These are phyloP conservation scores for Amblyopsis rosae DNA, from an alignment of 2,113 vertebrate species.

Conservation along the genomic window DNA sequence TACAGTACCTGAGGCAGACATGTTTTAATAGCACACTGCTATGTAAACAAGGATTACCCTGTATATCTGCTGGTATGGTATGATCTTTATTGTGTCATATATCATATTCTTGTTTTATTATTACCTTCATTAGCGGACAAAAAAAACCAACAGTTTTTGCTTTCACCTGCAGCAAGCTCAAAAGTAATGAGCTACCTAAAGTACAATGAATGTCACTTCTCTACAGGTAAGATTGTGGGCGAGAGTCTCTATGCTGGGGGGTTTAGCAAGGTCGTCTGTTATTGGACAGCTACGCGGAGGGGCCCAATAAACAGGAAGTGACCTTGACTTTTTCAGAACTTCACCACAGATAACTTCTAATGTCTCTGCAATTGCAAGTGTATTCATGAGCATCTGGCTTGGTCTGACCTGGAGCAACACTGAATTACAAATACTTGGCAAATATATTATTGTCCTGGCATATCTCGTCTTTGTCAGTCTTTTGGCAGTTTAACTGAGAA, in stretches of 20 bases:
- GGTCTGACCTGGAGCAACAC: conserved; percentile 55
- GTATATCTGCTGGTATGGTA: no score
- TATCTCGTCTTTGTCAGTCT: conserved; percentile 26
- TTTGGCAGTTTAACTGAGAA: not conserved
- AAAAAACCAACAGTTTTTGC: not conserved
- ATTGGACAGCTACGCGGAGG: conserved; percentile 47
- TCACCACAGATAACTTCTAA: conserved; percentile 40
- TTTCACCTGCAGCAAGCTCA: conserved; percentile 2
- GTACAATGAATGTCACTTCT: conserved; percentile 25
- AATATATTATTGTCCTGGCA: conserved; percentile 30
- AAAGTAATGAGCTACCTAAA: conserved; percentile 19
- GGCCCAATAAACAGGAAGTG: conserved; percentile 56
- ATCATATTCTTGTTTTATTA: no score
- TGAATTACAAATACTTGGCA: conserved; percentile 52
- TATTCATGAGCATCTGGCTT: conserved; percentile 78
- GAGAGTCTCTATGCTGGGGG: not conserved
- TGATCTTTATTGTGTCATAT: no score
- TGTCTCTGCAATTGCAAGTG: conserved; percentile 52
- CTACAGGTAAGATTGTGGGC: conserved; percentile 22
- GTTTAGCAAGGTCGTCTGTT: conserved; percentile 14
- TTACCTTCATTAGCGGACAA: not conserved
- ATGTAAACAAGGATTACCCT: no score
- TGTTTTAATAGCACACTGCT: no score
- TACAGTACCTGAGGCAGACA: no score
- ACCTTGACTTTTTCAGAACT: conserved; percentile 72